Conservation (phyloP, 2,888 invertebrate genomes). For the Xylocampa areola region DNA sequence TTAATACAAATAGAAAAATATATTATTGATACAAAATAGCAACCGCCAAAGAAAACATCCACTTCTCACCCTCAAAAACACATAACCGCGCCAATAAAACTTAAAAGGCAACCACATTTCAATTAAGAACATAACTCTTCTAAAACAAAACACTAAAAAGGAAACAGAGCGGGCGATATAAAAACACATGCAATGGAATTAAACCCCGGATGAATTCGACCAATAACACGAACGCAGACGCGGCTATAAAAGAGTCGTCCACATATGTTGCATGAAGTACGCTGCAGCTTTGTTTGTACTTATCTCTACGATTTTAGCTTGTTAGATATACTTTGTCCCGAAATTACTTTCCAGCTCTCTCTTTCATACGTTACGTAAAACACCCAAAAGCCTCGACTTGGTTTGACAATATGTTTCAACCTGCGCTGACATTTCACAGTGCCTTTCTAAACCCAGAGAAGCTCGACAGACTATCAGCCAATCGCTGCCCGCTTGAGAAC, state of each 20-base stretch:
- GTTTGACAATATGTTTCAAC: too few species aligned
- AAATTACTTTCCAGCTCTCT: too few species aligned
- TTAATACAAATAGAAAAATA: too few species aligned
- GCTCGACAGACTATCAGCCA: too few species aligned
- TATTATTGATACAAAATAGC: neutral
- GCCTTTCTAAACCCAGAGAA: too few species aligned
- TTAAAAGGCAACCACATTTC: constrained; percentile 63
- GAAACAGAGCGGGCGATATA: constrained; percentile 60
- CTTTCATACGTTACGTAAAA: too few species aligned
- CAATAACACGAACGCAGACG: constrained; percentile 63
- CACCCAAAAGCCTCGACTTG: too few species aligned
- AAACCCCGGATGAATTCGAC: constrained; percentile 65
- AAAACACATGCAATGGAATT: constrained; percentile 68
- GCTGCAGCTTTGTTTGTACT: constrained; percentile 52
- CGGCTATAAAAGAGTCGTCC: constrained; percentile 80
- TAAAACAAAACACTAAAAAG: constrained; percentile 56
- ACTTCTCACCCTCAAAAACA: constrained; percentile 25
- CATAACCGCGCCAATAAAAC: constrained; percentile 45
- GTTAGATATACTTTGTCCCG: constrained; percentile 66
- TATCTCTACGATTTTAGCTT: constrained; percentile 59
- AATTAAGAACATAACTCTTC: constrained; percentile 69
- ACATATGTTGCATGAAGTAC: constrained; percentile 76
- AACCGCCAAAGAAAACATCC: neutral
- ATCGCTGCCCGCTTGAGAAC: too few species aligned
- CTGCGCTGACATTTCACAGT: too few species aligned